A percentile compares a stretch with the other conserved stretches of the same genome.
phyloP scores from a whole-genome alignment of 1,140 invertebrate species.

The Pogonognathellus flavescens region DNA sequence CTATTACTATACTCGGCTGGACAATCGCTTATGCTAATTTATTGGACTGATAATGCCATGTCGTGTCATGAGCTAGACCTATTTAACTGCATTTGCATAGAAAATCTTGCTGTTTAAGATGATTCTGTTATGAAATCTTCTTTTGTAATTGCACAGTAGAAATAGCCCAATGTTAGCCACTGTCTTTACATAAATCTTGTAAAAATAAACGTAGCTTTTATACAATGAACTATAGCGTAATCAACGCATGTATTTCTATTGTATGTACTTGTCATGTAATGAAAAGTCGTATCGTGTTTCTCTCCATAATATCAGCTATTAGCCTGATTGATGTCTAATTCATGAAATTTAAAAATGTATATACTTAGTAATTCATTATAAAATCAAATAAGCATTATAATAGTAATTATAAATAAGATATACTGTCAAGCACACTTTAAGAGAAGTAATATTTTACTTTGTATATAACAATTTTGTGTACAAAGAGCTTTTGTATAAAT shows the following conservation, averaged over 20 bases:
- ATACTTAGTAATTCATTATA: no score
- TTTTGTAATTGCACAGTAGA: slow-evolving; percentile 36
- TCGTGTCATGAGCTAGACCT: slow-evolving; percentile 38
- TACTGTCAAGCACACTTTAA: no score
- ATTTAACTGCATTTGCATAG: slow-evolving; percentile 28
- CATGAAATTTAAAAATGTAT: no score
- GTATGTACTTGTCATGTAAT: no score
- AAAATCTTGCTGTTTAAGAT: slow-evolving; percentile 5
- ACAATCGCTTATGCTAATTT: slow-evolving; percentile 45
- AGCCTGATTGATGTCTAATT: no score
- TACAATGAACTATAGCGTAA: not conserved
- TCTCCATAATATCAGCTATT: no score
- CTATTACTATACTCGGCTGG: slow-evolving; percentile 10
- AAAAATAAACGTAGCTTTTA: slow-evolving; percentile 32
- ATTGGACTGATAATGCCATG: slow-evolving; percentile 39
- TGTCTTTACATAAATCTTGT: slow-evolving; percentile 21
- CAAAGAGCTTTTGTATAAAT: no score
- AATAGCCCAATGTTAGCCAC: slow-evolving; percentile 35
- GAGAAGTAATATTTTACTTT: not conserved
- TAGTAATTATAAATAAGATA: not conserved
- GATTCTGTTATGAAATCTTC: slow-evolving; percentile 3
- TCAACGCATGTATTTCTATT: no score
- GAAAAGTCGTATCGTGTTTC: no score
- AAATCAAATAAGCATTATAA: no score
- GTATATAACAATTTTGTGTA: not conserved